phyloP scores from a whole-genome alignment of 2,113 vertebrate species.

The Brevimyrus niger region DNA sequence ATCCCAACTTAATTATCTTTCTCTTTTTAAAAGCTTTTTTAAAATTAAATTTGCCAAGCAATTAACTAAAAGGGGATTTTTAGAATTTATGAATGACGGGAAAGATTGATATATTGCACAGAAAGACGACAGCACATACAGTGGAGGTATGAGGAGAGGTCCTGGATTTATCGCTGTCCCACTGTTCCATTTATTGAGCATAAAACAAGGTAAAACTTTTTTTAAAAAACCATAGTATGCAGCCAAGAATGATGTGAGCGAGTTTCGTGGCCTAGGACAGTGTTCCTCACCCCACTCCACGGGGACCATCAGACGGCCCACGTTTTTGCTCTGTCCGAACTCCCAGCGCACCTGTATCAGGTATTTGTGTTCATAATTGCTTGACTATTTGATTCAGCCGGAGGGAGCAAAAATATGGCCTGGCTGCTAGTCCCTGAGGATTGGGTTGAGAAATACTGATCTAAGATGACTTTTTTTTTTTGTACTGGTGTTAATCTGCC shows the following conservation, averaged over 20 bases:
- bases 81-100: constrained; percentile 43
- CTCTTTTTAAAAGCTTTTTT: constrained; percentile 41
- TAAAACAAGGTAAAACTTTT: constrained; percentile 15
- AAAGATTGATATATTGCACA: constrained; percentile 37
- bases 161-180: constrained; percentile 34
- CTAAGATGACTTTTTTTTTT: neutral
- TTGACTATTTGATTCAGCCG: neutral
- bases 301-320: neutral
- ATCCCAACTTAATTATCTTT: constrained; percentile 42
- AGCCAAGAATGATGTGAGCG: neutral
- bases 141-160: constrained; percentile 23
- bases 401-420: neutral
- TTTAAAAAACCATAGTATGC: neutral
- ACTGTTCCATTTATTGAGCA: constrained; percentile 15
- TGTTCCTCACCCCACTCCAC: neutral
- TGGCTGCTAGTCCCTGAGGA: neutral
- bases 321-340: neutral
- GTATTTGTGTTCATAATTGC: neutral
- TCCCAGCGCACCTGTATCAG: neutral
- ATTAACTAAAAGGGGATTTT: constrained; percentile 47
- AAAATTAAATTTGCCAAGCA: constrained; percentile 47
- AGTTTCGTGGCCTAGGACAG: neutral
- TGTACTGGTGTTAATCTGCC: neutral
- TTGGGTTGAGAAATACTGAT: neutral
- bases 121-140: constrained; percentile 20